Conservation (phyloP, 2,888 invertebrate species). For the Aplocera efformata region DNA sequence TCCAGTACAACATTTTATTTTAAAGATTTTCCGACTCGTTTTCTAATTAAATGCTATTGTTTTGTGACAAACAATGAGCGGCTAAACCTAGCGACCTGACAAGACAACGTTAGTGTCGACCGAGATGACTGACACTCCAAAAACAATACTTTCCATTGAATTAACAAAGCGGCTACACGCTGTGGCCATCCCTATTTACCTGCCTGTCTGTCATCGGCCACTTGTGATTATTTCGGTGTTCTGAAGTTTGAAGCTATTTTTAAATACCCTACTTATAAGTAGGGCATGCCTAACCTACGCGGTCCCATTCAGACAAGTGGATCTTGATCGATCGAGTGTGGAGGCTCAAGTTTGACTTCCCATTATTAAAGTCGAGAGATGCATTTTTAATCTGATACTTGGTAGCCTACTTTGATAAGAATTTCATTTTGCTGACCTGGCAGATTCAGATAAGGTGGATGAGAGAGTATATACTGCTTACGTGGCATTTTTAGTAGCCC, state of each 20-base stretch:
- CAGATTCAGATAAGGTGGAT: neutral
- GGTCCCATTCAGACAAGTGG: slow-evolving; percentile 26
- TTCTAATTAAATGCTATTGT: too few relatives aligned
- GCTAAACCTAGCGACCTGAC: too few relatives aligned
- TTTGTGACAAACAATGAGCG: too few relatives aligned
- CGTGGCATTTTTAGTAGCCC: too few relatives aligned
- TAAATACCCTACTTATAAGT: slow-evolving; percentile 22
- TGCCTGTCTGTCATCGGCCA: slow-evolving; percentile 19
- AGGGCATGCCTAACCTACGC: slow-evolving; percentile 25
- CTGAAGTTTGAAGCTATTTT: slow-evolving; percentile 23
- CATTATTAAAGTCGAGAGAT: slow-evolving; percentile 8
- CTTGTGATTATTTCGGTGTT: slow-evolving; percentile 19
- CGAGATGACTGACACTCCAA: slow-evolving; percentile 8
- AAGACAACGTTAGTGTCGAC: too few relatives aligned
- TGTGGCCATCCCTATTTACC: slow-evolving; percentile 12
- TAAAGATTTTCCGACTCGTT: too few relatives aligned
- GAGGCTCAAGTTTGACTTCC: slow-evolving; percentile 5
- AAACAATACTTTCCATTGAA: slow-evolving; percentile 5
- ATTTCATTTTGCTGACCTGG: neutral
- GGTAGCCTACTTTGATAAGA: slow-evolving; percentile 7
- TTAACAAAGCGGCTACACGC: too few relatives aligned
- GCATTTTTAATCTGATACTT: slow-evolving; percentile 11
- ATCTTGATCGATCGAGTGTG: slow-evolving; percentile 18
- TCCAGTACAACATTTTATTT: too few relatives aligned
- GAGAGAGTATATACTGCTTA: neutral